Base-by-base conservation (phyloP, 2,888 invertebrate species). In the Chirona hameri region DNA sequence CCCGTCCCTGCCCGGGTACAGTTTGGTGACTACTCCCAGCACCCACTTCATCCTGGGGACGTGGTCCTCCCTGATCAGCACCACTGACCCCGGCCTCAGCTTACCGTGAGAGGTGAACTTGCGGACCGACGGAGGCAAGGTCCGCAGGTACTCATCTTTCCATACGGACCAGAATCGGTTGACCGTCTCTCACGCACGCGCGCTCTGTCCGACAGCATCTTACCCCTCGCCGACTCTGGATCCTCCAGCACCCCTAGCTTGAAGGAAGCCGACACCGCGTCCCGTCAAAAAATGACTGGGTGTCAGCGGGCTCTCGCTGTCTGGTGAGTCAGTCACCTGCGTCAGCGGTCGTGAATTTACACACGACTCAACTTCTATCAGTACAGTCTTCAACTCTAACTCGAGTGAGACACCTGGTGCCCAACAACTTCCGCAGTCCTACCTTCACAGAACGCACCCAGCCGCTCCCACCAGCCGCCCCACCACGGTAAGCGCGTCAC, bases 381-480 rank as follows among this genome's bases (percentile, higher is more conserved):
- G 60, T 24, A 60, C 60, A 14, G 60, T 60, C 60, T 60, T 24
- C 60, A 60, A 24, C 60, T 60, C 60, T 18, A 24, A n/a, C 86
- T 72, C 85, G 85, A 10, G 55, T 83, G 12, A 88, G 84, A 81
- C 86, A 85, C 7, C 86, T 85, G 69, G 85, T 86, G 15, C 88
- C 88, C 3, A 89, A 83, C 14, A n/a, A 85, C 82, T 86, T 85
- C n/a, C 87, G 82, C 39, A 89, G 83, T 18, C 88, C 82, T 15
- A 83, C 83, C 84, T 89, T 89, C 9, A 88, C 79, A 15, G 87
- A 81, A 10, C 87, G 86, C 21, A 89, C 86, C n/a, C 14, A 89
- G 84, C 39, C 88, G 85, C 84, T 89, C 88, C 86, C 88, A 89
- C 85, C 87, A 88, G 79, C 89, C 89, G 81, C 88, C 89, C 88